A percentile compares a stretch with the other conserved stretches of the same genome.
Conservation (phyloP, 2,888 invertebrate genomes). For the Saturnia pavonia region DNA sequence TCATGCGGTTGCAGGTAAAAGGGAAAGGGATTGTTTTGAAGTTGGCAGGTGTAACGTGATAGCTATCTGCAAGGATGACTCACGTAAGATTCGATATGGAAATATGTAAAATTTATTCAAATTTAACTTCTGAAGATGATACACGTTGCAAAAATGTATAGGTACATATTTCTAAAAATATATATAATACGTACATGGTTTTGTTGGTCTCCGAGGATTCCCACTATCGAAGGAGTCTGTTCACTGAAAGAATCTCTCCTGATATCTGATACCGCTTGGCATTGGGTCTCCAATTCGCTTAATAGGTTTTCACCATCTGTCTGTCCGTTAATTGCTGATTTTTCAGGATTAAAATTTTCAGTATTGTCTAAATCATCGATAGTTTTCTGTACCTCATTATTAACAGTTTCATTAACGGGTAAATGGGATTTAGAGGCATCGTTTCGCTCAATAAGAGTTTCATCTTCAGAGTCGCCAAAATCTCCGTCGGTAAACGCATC, state of each 20-base stretch:
- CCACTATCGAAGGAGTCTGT: conserved; percentile 75
- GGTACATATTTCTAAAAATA: neutral
- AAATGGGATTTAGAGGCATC: conserved; percentile 44
- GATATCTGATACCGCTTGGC: conserved; percentile 43
- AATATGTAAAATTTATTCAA: conserved; percentile 5
- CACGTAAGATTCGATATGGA: conserved; percentile 8
- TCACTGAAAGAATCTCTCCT: conserved; percentile 68
- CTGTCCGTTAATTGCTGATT: conserved; percentile 47
- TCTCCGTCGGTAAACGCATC: conserved; percentile 75
- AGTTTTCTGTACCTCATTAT: conserved; percentile 48
- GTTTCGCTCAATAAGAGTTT: conserved; percentile 49
- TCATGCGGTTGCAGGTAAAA: conserved; percentile 9
- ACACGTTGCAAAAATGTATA: conserved; percentile 6
- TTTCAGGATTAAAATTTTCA: conserved; percentile 29
- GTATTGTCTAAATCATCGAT: conserved; percentile 35
- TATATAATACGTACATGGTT: conserved; percentile 70
- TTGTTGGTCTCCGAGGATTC: conserved; percentile 78
- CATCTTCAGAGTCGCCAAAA: conserved; percentile 71
- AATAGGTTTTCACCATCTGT: conserved; percentile 43
- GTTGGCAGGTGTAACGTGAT: conserved; percentile 16
- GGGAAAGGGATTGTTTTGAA: conserved; percentile 20
- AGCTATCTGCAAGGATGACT: conserved; percentile 13
- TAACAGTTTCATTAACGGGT: conserved; percentile 65
- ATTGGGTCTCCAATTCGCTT: conserved; percentile 47
- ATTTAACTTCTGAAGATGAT: neutral